Conservation (phyloP, 2,888 invertebrate species). For the Drosophila demipolita region DNA sequence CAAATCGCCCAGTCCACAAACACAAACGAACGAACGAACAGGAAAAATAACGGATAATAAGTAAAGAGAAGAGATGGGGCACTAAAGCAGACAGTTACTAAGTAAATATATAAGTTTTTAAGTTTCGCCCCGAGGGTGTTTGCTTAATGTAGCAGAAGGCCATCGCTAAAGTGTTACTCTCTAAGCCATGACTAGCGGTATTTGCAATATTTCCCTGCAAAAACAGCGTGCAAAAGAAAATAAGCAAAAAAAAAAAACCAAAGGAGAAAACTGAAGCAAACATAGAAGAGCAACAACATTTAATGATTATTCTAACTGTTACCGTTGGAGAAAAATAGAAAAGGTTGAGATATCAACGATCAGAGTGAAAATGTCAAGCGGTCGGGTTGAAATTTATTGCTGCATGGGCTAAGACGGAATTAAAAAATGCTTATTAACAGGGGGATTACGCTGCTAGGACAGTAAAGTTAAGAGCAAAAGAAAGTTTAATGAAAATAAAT, state of each 20-base stretch:
- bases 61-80: background rate
- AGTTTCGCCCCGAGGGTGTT: conserved; percentile 33
- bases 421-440: conserved; percentile 21
- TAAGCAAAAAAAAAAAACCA: background rate
- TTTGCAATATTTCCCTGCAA: conserved; percentile 44
- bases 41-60: conserved; percentile 10
- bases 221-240: conserved; percentile 7
- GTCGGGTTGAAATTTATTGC: conserved; percentile 33
- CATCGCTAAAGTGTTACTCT: conserved; percentile 49
- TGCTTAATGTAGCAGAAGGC: conserved; percentile 60
- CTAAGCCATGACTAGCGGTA: conserved; percentile 50
- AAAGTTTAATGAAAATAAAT: conserved; percentile 30
- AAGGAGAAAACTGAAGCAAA: background rate
- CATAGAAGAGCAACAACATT: conserved; percentile 4
- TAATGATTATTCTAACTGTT: conserved; percentile 35
- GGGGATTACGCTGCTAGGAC: conserved; percentile 15
- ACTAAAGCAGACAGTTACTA: conserved; percentile 11
- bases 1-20: conserved; percentile 4
- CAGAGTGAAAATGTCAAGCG: conserved; percentile 35
- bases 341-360: conserved; percentile 38
- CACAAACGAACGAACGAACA: background rate
- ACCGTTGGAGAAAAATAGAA: conserved; percentile 4
- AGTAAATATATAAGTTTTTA: conserved; percentile 55
- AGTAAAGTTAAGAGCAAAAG: conserved; percentile 10
- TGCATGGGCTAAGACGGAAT: conserved; percentile 20